Conservation (phyloP, 2,113 vertebrate species). For the Alligator mississippiensis region DNA sequence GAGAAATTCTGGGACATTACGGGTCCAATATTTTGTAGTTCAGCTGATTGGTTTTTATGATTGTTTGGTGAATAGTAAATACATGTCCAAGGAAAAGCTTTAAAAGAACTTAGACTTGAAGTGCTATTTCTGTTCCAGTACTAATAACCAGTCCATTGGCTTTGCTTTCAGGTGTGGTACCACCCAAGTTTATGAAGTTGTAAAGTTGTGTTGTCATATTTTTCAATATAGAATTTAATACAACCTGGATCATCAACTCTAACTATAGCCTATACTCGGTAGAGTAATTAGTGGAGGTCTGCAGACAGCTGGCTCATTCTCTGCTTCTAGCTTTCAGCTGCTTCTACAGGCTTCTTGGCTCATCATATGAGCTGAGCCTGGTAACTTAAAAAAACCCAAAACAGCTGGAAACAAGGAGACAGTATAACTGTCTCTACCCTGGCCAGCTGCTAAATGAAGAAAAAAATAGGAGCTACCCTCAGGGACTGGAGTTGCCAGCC, state of each 20-base stretch:
- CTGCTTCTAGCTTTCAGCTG: background rate
- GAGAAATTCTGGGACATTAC: background rate
- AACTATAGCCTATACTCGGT: background rate
- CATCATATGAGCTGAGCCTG: background rate
- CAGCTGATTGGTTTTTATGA: background rate
- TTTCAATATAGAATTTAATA: background rate
- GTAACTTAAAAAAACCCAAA: background rate
- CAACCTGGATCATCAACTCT: background rate
- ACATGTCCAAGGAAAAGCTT: background rate
- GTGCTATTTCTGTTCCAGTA: background rate
- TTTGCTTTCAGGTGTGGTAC: accelerated
- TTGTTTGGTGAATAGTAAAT: background rate
- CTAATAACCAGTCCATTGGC: background rate
- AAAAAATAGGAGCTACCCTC: background rate
- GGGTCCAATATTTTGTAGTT: background rate
- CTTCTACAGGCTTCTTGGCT: background rate
- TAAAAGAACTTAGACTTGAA: background rate
- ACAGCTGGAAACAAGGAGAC: background rate
- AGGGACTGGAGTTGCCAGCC: background rate
- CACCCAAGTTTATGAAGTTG: background rate
- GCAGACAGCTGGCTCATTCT: background rate
- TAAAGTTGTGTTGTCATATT: background rate
- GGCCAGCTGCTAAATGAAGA: background rate
- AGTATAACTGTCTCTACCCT: background rate
- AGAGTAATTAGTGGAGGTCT: background rate